Evolutionary conservation across 53 echinoderm and acorn worm species (phyloP), one percentile per base, ranked within the genome.

Genomic region (Holothuria scabra): DNA sequence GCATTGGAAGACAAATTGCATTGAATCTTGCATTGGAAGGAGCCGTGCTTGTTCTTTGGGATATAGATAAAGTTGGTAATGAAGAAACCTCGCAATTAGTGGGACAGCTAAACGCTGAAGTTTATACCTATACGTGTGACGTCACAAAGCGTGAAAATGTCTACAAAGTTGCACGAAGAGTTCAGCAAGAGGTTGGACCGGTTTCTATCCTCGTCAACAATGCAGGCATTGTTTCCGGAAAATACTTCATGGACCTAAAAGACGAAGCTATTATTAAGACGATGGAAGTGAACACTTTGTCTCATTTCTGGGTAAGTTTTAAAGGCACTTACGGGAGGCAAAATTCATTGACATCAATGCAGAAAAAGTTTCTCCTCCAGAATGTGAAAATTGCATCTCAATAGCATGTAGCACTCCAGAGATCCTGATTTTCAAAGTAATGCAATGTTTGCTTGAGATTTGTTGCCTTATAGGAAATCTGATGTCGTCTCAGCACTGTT

Each of bases 261-360:
- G 99, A 97, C 58, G 89, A 88, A 48, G 78, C 68, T 22, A 94
- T 97, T 37, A 80, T 74, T 4, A 88, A 72, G 87, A 94, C 94
- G 7, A 87, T 97, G 87, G 85, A 88, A 29, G 90, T 97, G 28
- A 97, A 97, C 83, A 75, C 83, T 0, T 60, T 97, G 76, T 94
- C 97, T 7, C 94, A 97, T 87, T 91, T 90, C 12, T 94, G 97
- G 97, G n/a, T n/a, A n/a, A n/a, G n/a, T n/a, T n/a, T n/a, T n/a
- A n/a, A n/a, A n/a, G n/a, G n/a, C n/a, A n/a, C n/a, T n/a, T n/a
- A n/a, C n/a, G n/a, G n/a, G n/a, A n/a, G n/a, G n/a, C n/a, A n/a
- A n/a, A n/a, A n/a, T n/a, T n/a, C n/a, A n/a, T n/a, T n/a, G n/a
- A n/a, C n/a, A n/a, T n/a, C n/a, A n/a, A n/a, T n/a, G n/a, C n/a